These are phyloP conservation scores for Trogon melanurus DNA, from an alignment of 2,113 vertebrate species.

Conservation along the genomic window DNA sequence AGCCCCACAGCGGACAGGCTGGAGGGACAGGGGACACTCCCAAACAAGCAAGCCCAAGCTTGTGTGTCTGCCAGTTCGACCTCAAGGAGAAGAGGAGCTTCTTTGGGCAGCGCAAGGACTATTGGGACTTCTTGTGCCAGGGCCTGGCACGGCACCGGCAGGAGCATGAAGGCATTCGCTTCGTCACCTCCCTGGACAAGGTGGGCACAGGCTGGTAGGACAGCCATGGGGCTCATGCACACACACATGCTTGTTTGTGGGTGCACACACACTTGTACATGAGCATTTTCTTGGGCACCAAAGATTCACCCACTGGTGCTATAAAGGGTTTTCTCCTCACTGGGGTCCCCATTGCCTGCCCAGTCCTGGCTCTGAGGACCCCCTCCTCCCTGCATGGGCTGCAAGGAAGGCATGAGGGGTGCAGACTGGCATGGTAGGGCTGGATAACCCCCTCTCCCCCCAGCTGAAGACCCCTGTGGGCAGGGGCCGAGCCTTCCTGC, in stretches of 20 bases:
- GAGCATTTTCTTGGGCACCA: not conserved
- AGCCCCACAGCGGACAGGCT: not conserved
- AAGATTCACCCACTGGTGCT: accelerated
- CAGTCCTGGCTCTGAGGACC: not conserved
- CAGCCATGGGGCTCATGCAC: accelerated
- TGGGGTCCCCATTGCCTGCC: not conserved
- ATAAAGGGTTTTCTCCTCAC: not conserved
- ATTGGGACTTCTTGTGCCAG: conserved; percentile 79
- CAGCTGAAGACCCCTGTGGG: conserved; percentile 78
- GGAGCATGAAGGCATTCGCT: conserved; percentile 19
- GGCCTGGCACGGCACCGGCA: conserved; percentile 47
- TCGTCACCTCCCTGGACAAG: conserved; percentile 67
- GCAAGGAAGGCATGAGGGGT: accelerated
- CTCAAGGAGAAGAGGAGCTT: conserved; percentile 78
- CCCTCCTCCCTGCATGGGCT: not conserved
- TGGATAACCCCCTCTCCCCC: not conserved
- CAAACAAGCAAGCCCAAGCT: not conserved
- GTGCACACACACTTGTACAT: not conserved
- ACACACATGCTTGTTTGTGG: not conserved
- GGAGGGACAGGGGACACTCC: not conserved
- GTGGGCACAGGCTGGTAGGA: not conserved
- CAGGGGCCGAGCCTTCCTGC: conserved; percentile 78
- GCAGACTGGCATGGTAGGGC: not conserved
- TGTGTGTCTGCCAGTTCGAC: conserved; percentile 70
- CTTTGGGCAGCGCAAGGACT: conserved; percentile 74